Evolutionary conservation across 2,797 vertebrate species (phyloP).

Genomic region (Galaxias olidus): DNA sequence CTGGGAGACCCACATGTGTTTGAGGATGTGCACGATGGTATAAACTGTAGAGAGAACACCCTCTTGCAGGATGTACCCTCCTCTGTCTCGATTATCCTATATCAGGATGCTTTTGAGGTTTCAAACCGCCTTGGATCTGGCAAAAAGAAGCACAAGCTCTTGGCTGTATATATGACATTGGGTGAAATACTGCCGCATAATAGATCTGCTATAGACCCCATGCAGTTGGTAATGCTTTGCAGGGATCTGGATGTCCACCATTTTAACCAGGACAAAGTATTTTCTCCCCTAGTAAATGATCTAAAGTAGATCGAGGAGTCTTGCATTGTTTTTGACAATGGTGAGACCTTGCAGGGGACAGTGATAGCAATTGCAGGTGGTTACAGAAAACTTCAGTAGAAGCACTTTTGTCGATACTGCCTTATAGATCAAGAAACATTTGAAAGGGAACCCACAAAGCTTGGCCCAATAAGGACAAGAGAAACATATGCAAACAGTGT

Average conservation of each 20-base stretch:
- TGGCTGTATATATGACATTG: conserved; percentile 12
- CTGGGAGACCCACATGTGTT: conserved; percentile 7
- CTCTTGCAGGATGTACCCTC: conserved; percentile 13
- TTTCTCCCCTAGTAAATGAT: conserved; percentile 12
- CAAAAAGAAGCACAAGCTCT: no score
- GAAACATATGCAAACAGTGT: conserved; percentile 2
- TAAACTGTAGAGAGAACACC: conserved; percentile 13
- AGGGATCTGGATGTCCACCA: background rate
- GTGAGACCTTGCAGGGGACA: conserved; percentile 12
- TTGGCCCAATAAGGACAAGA: conserved; percentile 13
- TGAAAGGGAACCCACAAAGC: conserved; percentile 7
- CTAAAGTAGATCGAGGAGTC: conserved; percentile 10
- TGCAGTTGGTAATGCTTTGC: conserved; percentile 16
- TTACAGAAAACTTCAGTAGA: conserved; percentile 20
- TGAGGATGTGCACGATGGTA: conserved; percentile 16
- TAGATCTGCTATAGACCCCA: conserved; percentile 4
- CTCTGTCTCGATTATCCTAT: conserved; percentile 17
- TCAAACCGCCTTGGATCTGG: conserved; percentile 13
- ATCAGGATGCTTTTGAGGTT: conserved; percentile 19
- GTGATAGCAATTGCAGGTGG: conserved; percentile 15
- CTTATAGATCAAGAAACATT: background rate
- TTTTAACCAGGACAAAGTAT: conserved; percentile 21
- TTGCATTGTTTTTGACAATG: conserved; percentile 6
- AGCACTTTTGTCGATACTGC: conserved; percentile 15
- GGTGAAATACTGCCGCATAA: conserved; percentile 13